These are phyloP conservation scores for Drosophila tripunctata DNA, from an alignment of 2,888 invertebrate genomes.

Conservation along the genomic window DNA sequence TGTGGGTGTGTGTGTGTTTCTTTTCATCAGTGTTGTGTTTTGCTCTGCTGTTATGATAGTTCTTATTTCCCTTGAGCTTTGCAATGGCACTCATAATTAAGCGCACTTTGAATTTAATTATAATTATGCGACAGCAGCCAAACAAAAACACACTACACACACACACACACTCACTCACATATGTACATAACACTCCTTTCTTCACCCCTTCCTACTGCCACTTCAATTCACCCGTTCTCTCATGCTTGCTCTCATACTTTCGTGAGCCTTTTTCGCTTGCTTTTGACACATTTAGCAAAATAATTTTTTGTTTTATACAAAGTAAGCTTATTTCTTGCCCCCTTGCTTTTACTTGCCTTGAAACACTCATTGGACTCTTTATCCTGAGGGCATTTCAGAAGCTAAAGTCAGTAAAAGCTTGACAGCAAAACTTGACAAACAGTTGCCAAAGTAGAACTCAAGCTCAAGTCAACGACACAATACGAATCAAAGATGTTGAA, in stretches of 20 bases:
- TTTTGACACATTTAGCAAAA: conserved; percentile 17
- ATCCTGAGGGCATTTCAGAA: neutral
- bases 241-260: conserved; percentile 5
- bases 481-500: conserved; percentile 8
- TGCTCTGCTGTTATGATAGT: conserved; percentile 26
- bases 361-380: neutral
- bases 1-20: conserved; percentile 26
- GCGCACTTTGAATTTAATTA: conserved; percentile 77
- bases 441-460: neutral
- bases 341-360: neutral
- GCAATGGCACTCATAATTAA: conserved; percentile 68
- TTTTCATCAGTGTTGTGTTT: conserved; percentile 10
- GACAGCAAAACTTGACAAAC: conserved; percentile 8
- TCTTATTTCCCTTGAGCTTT: conserved; percentile 66
- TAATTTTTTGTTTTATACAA: conserved; percentile 5
- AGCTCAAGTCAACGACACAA: neutral
- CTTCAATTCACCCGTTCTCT: neutral
- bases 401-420: conserved; percentile 5
- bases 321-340: neutral
- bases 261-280: conserved; percentile 14
- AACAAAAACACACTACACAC: neutral
- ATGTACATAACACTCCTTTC: neutral
- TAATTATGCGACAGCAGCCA: conserved; percentile 58
- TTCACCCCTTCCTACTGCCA: neutral
- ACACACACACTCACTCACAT: neutral